Percentiles rank a stretch among this genome's conserved stretches.
phyloP scores from a whole-genome alignment of 2,888 invertebrate genomes.

The Meganola albula region DNA sequence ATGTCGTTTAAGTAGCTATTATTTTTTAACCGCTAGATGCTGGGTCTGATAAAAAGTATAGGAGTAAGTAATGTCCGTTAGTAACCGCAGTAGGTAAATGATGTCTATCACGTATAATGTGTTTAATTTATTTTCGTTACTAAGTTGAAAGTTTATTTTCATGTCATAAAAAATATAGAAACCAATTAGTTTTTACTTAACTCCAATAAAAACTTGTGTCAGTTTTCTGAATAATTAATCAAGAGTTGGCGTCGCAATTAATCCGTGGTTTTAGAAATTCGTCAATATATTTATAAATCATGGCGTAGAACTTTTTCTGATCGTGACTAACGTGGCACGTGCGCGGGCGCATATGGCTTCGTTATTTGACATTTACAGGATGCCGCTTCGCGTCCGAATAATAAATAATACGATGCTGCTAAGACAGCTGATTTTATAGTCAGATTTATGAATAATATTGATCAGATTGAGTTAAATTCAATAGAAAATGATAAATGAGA shows the following conservation, averaged over 20 bases:
- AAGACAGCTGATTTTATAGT: slow-evolving; percentile 18
- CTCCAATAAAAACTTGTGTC: slow-evolving; percentile 19
- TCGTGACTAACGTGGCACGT: slow-evolving; percentile 41
- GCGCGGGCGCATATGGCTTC: slow-evolving; percentile 28
- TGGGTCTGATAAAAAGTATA: no score
- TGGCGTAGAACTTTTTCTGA: slow-evolving; percentile 22
- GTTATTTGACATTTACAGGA: slow-evolving; percentile 24
- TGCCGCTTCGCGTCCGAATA: slow-evolving; percentile 12
- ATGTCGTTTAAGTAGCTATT: no score
- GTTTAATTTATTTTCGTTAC: slow-evolving; percentile 13
- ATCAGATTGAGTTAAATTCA: no score
- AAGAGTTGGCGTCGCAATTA: slow-evolving; percentile 26
- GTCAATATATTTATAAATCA: slow-evolving; percentile 16
- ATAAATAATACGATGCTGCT: slow-evolving; percentile 12
- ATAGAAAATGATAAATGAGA: no score
- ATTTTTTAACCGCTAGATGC: no score
- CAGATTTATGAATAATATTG: no score
- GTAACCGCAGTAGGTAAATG: no score
- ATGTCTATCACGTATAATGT: slow-evolving; percentile 9
- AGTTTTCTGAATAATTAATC: slow-evolving; percentile 30
- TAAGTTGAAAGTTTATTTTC: slow-evolving; percentile 14
- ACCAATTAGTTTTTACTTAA: slow-evolving; percentile 19
- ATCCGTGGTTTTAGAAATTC: slow-evolving; percentile 31
- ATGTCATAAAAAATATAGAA: slow-evolving; percentile 10
- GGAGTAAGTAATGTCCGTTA: no score